Conservation (phyloP, 2,113 vertebrate genomes). For the Laticauda colubrina region DNA sequence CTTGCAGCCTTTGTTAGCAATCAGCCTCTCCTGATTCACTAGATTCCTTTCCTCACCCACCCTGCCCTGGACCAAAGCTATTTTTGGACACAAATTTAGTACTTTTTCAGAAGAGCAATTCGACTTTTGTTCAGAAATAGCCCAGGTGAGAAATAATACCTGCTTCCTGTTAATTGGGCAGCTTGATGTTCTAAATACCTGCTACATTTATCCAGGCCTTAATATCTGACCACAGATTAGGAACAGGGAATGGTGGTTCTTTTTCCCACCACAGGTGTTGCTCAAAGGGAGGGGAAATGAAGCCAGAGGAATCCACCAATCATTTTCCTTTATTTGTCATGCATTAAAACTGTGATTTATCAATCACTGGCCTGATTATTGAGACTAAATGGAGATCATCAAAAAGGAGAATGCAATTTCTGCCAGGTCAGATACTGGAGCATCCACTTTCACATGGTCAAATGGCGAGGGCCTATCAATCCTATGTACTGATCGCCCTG, state of each 20-base stretch:
- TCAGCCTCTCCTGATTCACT: not conserved
- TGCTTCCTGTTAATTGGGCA: not conserved
- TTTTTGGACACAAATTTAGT: not conserved
- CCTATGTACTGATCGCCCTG: not conserved
- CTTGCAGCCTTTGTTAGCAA: not conserved
- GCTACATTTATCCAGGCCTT: not conserved
- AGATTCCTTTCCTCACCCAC: not conserved
- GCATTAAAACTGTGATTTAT: not conserved
- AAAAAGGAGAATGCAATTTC: not conserved
- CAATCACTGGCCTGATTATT: not conserved
- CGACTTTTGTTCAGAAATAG: not conserved
- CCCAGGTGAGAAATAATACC: not conserved
- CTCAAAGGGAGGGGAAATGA: not conserved
- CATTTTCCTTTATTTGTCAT: not conserved
- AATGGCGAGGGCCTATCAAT: not conserved
- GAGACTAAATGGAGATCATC: not conserved
- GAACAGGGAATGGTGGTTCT: not conserved
- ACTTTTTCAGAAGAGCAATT: not conserved
- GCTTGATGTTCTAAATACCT: not conserved
- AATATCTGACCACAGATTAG: not conserved
- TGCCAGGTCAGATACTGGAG: not conserved
- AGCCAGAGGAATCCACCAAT: not conserved
- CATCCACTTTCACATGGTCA: not conserved
- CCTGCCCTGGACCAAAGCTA: not conserved
- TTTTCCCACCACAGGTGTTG: not conserved